A percentile compares a stretch with the other conserved stretches of the same genome.
These are phyloP conservation scores for Schizopygopsis pylzovi DNA, from an alignment of 2,797 vertebrate genomes.

Conservation along the genomic window DNA sequence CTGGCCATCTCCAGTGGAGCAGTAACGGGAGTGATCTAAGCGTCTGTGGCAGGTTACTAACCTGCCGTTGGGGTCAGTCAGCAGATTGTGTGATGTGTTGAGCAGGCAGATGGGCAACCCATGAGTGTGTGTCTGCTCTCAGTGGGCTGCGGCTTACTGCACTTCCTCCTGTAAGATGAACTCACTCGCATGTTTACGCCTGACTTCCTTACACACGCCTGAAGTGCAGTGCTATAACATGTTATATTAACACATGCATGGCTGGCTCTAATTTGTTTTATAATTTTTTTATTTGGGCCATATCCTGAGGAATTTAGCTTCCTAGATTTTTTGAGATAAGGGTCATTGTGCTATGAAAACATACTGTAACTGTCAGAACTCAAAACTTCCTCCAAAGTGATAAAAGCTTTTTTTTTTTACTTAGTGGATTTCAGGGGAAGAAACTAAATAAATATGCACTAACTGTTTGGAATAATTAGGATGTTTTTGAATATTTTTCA, in stretches of 20 bases:
- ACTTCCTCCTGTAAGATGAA: constrained; percentile 32
- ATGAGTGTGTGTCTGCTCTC: constrained; percentile 46
- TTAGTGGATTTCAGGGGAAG: not conserved
- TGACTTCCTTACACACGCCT: constrained; percentile 15
- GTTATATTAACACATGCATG: constrained; percentile 1
- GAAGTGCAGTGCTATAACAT: not conserved
- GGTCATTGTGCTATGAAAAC: not conserved
- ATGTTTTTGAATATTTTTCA: too few species aligned
- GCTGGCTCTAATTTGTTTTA: not conserved
- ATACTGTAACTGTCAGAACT: not conserved
- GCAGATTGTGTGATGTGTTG: constrained; percentile 44
- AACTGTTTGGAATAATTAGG: not conserved
- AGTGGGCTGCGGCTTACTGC: constrained; percentile 27
- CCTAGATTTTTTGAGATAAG: not conserved
- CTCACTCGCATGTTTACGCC: constrained; percentile 5
- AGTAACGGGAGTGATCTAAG: not conserved
- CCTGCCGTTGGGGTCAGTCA: constrained; percentile 1
- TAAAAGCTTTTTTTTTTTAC: not conserved
- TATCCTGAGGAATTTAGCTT: constrained; percentile 2
- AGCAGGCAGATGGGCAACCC: constrained; percentile 40
- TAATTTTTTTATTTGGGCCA: not conserved
- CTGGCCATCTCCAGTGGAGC: not conserved
- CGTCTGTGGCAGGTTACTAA: constrained; percentile 23
- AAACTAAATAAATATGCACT: not conserved
- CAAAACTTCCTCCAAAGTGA: not conserved